Evolutionary conservation across 2,888 invertebrate species (phyloP), one percentile per base, ranked within the genome.

Genomic region (Lasius platythorax): DNA sequence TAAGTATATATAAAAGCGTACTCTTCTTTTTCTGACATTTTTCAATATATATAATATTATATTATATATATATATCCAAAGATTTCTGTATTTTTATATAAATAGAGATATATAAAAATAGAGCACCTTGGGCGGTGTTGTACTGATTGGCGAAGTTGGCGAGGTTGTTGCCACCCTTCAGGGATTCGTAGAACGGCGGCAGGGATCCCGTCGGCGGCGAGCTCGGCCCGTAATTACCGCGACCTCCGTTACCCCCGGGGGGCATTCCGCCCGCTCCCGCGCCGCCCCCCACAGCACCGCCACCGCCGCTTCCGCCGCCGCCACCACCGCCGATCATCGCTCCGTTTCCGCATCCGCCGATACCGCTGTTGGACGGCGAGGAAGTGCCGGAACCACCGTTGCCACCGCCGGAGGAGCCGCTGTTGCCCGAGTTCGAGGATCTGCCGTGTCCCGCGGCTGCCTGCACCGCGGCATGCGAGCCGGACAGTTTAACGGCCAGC

Each of bases 131-230:
- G 0, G 91, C 91, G 43, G 92, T 97, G 93, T 97, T 97, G 92
- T 97, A 97, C 85, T 96, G 96, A 88, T 96, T 96, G 84, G 96
- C 96, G 46, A 96, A 96, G 89, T 96, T 96, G 72, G 96, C 96
- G 15, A 96, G 96, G 89, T 97, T 97, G 92, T 97, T 98, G 18
- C 98, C 98, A 74, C 97, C 97, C 95, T 98, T 98, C 0, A 98
- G 96, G 12, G 98, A 98, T 95, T 98, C 98, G 94, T 98, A 98
- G 93, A 98, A 98, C 0, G 98, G 98, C n/a, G 98, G 98, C 85
- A 98, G 95, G 75, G 98, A 98, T 18, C 98, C 98, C 0, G 98
- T 98, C 1, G 98, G 98, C 75, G 98, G 98, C 91, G 98, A 98
- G 90, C 98, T 98, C 9, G 98, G 98, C 3, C 98, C 98, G 93